Percentiles rank a stretch among this genome's conserved stretches.
These are phyloP conservation scores for Euura saliciscinereae DNA, from an alignment of 1,140 invertebrate species.

Conservation along the genomic window DNA sequence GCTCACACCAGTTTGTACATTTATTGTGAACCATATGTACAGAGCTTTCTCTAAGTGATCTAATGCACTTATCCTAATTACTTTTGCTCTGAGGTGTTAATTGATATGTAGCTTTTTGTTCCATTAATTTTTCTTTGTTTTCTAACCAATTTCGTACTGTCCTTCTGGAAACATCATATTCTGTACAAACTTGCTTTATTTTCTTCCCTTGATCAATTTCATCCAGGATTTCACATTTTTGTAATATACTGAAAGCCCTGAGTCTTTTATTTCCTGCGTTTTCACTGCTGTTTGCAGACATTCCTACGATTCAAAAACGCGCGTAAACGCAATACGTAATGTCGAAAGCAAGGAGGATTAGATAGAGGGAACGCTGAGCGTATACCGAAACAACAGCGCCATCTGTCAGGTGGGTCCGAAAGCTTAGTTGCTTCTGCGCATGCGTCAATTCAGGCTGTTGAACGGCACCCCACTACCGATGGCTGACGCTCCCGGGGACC, in stretches of 20 bases:
- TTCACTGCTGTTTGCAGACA: not conserved
- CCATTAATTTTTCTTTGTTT: not conserved
- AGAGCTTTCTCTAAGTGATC: slow-evolving; percentile 15
- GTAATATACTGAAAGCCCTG: not conserved
- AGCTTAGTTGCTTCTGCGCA: too few species aligned
- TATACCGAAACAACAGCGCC: too few species aligned
- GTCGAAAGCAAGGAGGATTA: too few species aligned
- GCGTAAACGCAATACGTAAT: too few species aligned
- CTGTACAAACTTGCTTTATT: not conserved
- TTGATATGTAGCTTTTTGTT: not conserved
- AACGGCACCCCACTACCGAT: too few species aligned
- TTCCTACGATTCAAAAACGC: too few species aligned
- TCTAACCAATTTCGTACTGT: not conserved
- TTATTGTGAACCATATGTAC: slow-evolving; percentile 18
- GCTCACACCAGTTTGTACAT: slow-evolving; percentile 14
- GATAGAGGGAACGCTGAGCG: too few species aligned
- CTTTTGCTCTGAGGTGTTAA: slow-evolving; percentile 3
- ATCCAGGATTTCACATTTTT: not conserved
- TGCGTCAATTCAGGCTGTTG: too few species aligned
- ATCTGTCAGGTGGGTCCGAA: too few species aligned
- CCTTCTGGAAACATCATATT: not conserved
- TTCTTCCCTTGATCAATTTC: not conserved
- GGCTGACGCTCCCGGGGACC: too few species aligned
- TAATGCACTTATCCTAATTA: not conserved
- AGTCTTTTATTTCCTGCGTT: not conserved